Percentiles rank a stretch among this genome's conserved stretches.
Conservation (phyloP, 2,797 vertebrate species). For the Novumbra hubbsi region DNA sequence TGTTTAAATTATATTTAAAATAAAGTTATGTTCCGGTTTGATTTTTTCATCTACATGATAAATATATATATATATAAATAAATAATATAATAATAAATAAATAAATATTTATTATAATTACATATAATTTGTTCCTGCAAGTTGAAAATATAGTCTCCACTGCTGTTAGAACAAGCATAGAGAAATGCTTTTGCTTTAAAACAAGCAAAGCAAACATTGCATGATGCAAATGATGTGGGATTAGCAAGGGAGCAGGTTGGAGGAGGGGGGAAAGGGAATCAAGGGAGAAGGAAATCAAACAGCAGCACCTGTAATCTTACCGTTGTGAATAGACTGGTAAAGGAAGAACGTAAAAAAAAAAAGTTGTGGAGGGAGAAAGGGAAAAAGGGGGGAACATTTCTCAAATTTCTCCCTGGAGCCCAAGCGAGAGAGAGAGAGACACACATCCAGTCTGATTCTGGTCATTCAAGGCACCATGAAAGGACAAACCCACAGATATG, state of each 20-base stretch:
- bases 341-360: background rate
- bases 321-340: constrained; percentile 4
- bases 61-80: background rate
- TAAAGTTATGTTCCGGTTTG: background rate
- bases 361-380: background rate
- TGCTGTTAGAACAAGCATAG: background rate
- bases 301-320: constrained; percentile 8
- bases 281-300: constrained; percentile 3
- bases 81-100: background rate
- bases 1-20: background rate
- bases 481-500: background rate
- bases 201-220: background rate
- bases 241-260: background rate
- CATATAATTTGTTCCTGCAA: background rate
- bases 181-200: background rate
- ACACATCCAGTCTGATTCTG: constrained; percentile 1
- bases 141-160: background rate
- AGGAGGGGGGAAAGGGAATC: background rate
- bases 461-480: constrained; percentile 6
- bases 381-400: background rate
- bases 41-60: background rate
- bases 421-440: background rate
- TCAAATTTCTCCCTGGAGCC: constrained; percentile 6
- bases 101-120: no score
- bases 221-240: background rate